Base-by-base conservation (phyloP, 1,140 invertebrate species). In the Brachionus calyciflorus region DNA sequence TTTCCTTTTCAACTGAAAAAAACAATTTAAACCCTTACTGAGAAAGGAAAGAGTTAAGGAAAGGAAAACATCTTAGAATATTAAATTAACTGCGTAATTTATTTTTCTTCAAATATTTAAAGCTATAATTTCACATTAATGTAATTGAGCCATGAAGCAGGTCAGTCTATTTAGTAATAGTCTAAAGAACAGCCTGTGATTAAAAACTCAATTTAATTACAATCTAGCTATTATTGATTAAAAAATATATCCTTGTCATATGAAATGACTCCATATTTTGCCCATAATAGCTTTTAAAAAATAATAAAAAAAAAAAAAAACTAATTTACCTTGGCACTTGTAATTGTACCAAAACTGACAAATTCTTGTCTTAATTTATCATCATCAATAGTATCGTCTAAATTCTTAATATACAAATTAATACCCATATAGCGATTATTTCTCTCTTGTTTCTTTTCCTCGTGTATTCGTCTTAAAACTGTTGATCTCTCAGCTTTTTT, bases 401-500 rank as follows among this genome's bases (percentile, higher is more conserved):
- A 86, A 84, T 99, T 99, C 84, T 99, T 99, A 0, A 99, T 94
- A 85, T 98, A 99, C 78, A 99, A 87, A 84, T 99, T 99, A 2
- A 98, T 94, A 51, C 96, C 96, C 80, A 88, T 86, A 81, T 87
- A 88, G 81, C 91, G 97, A 80, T 97, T 88, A 28, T 98, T 98
- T 26, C 96, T 85, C 81, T 92, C 90, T 82, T 94, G 94, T 46
- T 94, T 90, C 81, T 96, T 96, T 1, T 99, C 85, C 83, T 99
- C 96, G 81, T 94, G 92, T 83, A 98, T 94, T 78, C 96, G 90
- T n/a, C n/a, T n/a, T n/a, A n/a, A n/a, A n/a, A n/a, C n/a, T n/a
- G n/a, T n/a, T n/a, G n/a, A n/a, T n/a, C n/a, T n/a, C 83, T 99
- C 96, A 17, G 92, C 92, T 85, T 98, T 97, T 88, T 99, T 99